A percentile compares a stretch with the other conserved stretches of the same genome.
Evolutionary conservation across 2,888 invertebrate species (phyloP).

Genomic region (Polydesmus complanatus): DNA sequence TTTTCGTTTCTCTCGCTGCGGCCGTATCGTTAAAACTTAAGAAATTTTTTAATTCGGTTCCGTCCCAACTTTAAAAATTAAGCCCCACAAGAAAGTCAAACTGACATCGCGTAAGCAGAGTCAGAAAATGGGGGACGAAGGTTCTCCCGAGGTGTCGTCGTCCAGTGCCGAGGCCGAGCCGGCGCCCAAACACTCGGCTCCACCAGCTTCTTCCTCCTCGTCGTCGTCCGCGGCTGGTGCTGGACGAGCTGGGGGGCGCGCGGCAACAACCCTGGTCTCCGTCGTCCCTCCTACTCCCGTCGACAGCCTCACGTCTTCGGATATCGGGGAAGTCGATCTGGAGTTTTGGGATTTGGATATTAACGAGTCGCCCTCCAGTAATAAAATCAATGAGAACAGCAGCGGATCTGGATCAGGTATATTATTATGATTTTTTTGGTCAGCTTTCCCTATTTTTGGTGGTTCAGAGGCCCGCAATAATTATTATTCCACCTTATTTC

Average conservation of each 20-base stretch:
- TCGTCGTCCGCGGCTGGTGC: no score
- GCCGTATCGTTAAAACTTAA: not conserved
- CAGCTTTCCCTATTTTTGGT: no score
- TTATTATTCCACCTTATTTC: no score
- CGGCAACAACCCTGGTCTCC: not conserved
- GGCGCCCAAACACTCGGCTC: not conserved
- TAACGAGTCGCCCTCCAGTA: slow-evolving; percentile 31
- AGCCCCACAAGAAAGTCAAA: not conserved
- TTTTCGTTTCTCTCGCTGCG: no score
- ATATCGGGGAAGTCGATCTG: slow-evolving; percentile 54
- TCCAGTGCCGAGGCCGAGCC: slow-evolving; percentile 36
- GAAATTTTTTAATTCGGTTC: not conserved
- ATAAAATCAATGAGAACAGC: slow-evolving; percentile 10
- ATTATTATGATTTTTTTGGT: not conserved
- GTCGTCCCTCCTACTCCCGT: slow-evolving; percentile 26
- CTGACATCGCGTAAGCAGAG: not conserved
- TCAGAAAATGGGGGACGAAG: slow-evolving; percentile 39
- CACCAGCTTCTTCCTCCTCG: slow-evolving; percentile 31
- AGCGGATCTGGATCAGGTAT: slow-evolving; percentile 17
- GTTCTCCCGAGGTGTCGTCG: slow-evolving; percentile 60
- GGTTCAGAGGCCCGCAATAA: no score
- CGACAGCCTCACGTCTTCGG: slow-evolving; percentile 48
- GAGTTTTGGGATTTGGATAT: slow-evolving; percentile 65
- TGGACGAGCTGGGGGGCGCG: not conserved
- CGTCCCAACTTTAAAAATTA: not conserved